These are phyloP conservation scores for Cephalotes varians DNA, from an alignment of 2,888 invertebrate genomes.

Conservation along the genomic window DNA sequence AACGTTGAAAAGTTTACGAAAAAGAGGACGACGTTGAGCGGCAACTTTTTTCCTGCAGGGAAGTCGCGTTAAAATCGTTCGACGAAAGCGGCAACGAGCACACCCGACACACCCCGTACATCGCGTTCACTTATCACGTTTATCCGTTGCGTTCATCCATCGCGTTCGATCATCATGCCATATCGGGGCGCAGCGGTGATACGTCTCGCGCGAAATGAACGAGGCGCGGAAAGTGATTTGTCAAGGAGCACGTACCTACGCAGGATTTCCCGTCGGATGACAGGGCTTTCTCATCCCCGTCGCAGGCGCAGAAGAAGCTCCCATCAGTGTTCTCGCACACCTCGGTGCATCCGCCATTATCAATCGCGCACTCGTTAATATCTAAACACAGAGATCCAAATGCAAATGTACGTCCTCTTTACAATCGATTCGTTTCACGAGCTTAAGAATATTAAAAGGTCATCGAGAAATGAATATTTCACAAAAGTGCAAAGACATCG, in stretches of 20 bases:
- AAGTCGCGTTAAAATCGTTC: background rate
- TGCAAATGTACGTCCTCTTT: background rate
- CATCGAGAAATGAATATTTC: background rate
- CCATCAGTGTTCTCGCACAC: conserved; percentile 88
- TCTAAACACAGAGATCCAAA: conserved; percentile 70
- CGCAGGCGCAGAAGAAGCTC: conserved; percentile 87
- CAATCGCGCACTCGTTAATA: conserved; percentile 85
- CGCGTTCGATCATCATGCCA: conserved; percentile 22
- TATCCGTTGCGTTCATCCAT: background rate
- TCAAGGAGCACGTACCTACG: conserved; percentile 77
- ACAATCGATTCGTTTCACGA: background rate
- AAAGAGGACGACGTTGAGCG: background rate
- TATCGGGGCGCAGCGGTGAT: background rate
- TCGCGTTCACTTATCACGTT: background rate
- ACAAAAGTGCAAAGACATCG: background rate
- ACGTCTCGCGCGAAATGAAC: background rate
- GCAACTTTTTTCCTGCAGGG: background rate
- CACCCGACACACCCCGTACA: background rate
- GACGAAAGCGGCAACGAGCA: background rate
- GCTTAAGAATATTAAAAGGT: background rate
- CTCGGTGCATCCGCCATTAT: conserved; percentile 87
- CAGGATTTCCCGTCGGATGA: conserved; percentile 82
- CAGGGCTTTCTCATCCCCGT: conserved; percentile 83
- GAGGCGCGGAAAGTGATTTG: conserved; percentile 21
- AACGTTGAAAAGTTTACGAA: conserved; percentile 30